Base-by-base conservation (phyloP, 2,888 invertebrate genomes). In the Temnothorax ravouxi region DNA sequence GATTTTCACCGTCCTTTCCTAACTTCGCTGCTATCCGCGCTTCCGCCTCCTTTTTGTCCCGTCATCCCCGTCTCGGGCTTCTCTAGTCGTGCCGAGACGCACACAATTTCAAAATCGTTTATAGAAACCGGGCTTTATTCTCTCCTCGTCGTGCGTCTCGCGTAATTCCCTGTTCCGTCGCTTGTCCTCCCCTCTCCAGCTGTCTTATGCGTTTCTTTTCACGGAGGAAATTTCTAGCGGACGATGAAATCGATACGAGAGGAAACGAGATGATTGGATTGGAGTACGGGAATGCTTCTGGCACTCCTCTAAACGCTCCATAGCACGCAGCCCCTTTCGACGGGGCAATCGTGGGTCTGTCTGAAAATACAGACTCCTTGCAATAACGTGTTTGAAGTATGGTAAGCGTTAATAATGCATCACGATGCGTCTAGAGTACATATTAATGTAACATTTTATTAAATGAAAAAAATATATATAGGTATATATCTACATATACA, bases 191-290 rank as follows among this genome's bases (percentile, higher is more conserved):
- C 62, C 52, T 41, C 76, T 25, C 50, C 44, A 34, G 76, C 77
- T 86, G 90, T 88, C 90, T 88, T 86, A 62, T 69, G 72, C 81
- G 86, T 74, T 90, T 88, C 87, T 87, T 89, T 90, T 90, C 88
- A 86, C 83, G 29, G 44, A 84, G 86, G 75, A 88, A 89, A 88
- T 86, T 90, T 87, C 86, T 41, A 81, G 41, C 89, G 86, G 77
- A 69, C 85, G 84, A 75, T 88, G 93, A 92, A 92, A 93, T 93
- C 92, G 92, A 92, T 93, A 93, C 81, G 75, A 59, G 84, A 87
- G 90, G 91, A 92, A 93, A 93, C 89, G 90, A 93, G 91, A 92
- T 92, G 91, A 93, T 93, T 93, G 91, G 88, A 93, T 93, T 86
- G 91, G 92, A 89, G 91, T 83, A 69, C 54, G 71, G 82, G 72